Base-by-base conservation (phyloP, 2,113 vertebrate species). In the Tyrannus savana region DNA sequence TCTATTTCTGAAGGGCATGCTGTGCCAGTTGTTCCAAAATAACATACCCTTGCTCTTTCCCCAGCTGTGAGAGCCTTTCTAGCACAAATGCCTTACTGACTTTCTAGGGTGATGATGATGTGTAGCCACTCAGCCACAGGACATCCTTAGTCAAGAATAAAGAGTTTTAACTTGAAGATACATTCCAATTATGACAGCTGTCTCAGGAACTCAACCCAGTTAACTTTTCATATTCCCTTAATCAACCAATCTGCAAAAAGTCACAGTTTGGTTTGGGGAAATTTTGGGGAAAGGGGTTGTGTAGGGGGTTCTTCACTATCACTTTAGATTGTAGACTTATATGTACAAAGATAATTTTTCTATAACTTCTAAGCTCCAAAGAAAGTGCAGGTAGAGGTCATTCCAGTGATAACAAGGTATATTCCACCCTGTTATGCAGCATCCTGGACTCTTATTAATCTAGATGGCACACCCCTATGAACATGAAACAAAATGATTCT, bases 11-110 rank as follows among this genome's bases (percentile, higher is more conserved):
- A 89, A 55, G 56, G 69, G 23, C 2, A 0, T 67, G 56, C 21
- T 94, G 64, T 74, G 77, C 46, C 73, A 87, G 50, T 66, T 71
- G 31, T 49, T 91, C 72, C 73, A 73, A 95, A 87, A 74, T 71
- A 74, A 62, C 9, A 25, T 42, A 42, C 2, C 53, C 42, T 88
- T 89, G 50, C 19, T 89, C 7, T 62, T 96, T 92, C 18, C 25
- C 41, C 59, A 58, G 33, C 37, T 84, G 60, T 59, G 84, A 71
- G 23, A 92, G 22, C 15, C 28, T 67, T 89, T 66, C 72, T 88
- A 62, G 46, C 23, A 84, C 1, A 23, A 77, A 86, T 31, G 50
- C 13, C 46, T 92, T 85, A 44, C 71, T 76, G 63, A 35, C 35
- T 89, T 92, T 86, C 50, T 62, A 67, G 76, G 50, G 56, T 59